Evolutionary conservation across 2,113 vertebrate genomes (phyloP).

Genomic region (Cyprinodon tularosa): DNA sequence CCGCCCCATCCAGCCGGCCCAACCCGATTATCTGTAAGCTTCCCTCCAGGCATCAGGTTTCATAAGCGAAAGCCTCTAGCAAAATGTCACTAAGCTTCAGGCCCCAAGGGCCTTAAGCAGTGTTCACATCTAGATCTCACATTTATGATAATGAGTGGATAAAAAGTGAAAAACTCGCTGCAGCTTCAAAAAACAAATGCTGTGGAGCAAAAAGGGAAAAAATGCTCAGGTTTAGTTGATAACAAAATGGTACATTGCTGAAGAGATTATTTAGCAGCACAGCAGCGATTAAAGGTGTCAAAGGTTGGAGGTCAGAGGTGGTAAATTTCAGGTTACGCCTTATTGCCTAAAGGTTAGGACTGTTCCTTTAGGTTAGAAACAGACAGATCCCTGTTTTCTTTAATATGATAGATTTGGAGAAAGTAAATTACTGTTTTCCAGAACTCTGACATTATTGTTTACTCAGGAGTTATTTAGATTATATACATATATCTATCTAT

Average conservation of each 20-base stretch:
- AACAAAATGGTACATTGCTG: not conserved
- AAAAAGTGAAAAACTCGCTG: conserved; percentile 8
- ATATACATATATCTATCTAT: conserved; percentile 18
- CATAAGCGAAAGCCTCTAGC: conserved; percentile 64
- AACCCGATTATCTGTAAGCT: conserved; percentile 62
- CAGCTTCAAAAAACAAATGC: not conserved
- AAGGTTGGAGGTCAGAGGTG: conserved; percentile 30
- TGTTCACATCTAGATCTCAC: conserved; percentile 23
- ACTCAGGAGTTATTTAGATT: conserved; percentile 8
- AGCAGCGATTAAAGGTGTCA: conserved; percentile 19
- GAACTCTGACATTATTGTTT: not conserved
- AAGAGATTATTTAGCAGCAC: not conserved
- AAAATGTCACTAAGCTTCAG: conserved; percentile 51
- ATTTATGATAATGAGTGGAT: conserved; percentile 18
- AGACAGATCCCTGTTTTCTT: not conserved
- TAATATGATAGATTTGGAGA: not conserved
- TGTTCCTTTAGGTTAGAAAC: conserved; percentile 7
- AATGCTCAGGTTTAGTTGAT: not conserved
- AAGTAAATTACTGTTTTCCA: not conserved
- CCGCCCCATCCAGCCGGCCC: conserved; percentile 30
- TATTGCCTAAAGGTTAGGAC: conserved; percentile 22
- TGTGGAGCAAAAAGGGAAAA: not conserved
- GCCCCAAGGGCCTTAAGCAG: conserved; percentile 23
- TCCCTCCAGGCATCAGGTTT: conserved; percentile 66
- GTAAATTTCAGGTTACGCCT: conserved; percentile 36